These are phyloP conservation scores for Luperina testacea DNA, from an alignment of 2,888 invertebrate genomes.

Conservation along the genomic window DNA sequence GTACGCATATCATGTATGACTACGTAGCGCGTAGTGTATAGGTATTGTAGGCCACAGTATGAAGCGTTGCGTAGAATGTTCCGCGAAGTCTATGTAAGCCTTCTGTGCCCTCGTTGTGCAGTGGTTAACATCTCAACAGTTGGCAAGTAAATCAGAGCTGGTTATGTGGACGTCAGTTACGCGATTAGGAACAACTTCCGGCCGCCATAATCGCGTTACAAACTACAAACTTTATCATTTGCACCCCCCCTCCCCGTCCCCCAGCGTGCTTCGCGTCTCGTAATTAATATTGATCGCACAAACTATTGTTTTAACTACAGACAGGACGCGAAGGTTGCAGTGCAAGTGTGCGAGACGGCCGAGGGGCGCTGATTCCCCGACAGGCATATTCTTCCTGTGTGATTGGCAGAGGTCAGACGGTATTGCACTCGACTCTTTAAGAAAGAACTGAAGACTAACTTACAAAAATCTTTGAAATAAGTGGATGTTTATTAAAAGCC, in stretches of 20 bases:
- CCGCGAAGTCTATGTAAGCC: not conserved
- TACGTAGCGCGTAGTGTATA: not conserved
- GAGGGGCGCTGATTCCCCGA: not conserved
- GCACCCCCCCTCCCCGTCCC: constrained; percentile 40
- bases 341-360: constrained; percentile 23
- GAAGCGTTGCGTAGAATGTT: not conserved
- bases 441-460: not conserved
- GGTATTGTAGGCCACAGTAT: not conserved
- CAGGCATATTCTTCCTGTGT: not conserved
- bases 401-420: not conserved
- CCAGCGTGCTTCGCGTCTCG: not conserved
- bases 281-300: constrained; percentile 68
- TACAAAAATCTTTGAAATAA: not conserved
- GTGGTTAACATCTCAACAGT: constrained; percentile 46
- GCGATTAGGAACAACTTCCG: constrained; percentile 55
- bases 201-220: constrained; percentile 66
- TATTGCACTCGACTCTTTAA: no score
- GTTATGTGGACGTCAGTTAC: constrained; percentile 45
- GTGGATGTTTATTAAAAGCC: not conserved
- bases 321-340: constrained; percentile 23
- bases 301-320: constrained; percentile 64
- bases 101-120: not conserved
- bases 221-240: constrained; percentile 76
- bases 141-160: constrained; percentile 48
- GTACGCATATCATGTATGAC: not conserved